Base-by-base conservation (phyloP, 2,888 invertebrate genomes). In the Cosmia trapezina region DNA sequence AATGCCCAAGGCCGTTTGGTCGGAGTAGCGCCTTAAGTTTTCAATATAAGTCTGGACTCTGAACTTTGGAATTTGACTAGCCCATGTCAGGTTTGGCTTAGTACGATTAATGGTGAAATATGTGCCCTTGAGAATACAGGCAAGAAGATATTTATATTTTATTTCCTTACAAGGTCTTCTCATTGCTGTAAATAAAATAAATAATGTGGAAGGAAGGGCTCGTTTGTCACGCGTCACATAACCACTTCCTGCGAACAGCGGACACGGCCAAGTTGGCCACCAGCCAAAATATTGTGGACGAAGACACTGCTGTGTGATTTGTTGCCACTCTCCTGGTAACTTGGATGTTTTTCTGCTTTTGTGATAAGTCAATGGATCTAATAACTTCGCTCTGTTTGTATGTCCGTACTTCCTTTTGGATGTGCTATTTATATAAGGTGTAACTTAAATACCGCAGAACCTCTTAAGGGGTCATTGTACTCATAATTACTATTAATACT, bases 141-240 rank as follows among this genome's bases (percentile, higher is more conserved):
- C 6, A 17, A 43, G 19, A 33, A 19, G 19, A 19, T 14, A 33
- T 5, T 66, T n/a, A 3, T 28, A 28, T 6, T 22, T 19, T 33
- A 41, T 53, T 77, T 53, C 51, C 53, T 53, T 41, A 33, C 11
- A 47, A 69, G 59, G 66, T 19, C 22, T 45, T 67, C n/a, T 53
- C 11, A 43, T 57, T 43, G 49, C 45, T 37, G 47, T 22, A 45
- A 61, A 62, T 51, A 51, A 56, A 28, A 69, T 75, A 60, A 72
- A 77, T 80, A 80, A 73, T 14, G 37, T 37, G 33, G 9, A 56
- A 64, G 76, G 76, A 74, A 66, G 56, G 45, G 19, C 60, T 81
- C n/a, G 17, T 78, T 78, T 81, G 81, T 78, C 76, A 73, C 56
- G 14, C 51, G 63, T 51, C 54, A 77, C 9, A 66, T 41, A 67